Base-by-base conservation (phyloP, 2,888 invertebrate genomes). In the Himalopsyche anomala region DNA sequence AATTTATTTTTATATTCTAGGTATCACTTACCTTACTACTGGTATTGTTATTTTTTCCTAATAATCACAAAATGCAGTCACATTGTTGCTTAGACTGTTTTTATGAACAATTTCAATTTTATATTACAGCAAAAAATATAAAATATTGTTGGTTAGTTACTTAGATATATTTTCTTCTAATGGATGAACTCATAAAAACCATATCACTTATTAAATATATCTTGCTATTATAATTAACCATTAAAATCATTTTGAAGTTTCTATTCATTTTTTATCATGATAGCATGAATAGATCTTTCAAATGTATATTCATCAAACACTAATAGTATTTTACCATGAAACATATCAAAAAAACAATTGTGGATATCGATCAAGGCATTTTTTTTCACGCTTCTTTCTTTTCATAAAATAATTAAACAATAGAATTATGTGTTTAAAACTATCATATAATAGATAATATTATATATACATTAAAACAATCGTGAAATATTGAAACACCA, bases 401-500 rank as follows among this genome's bases (percentile, higher is more conserved):
- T 74, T 38, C 4, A 74, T 36, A 12, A 74, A 9, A 74, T 38
- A 74, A 12, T 74, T 36, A 38, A 15, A 36, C 5, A 2, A 28
- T 36, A 36, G 69, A 28, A 28, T 5, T 69, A 28, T 28, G 15
- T n/a, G 19, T n/a, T 62, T 15, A 62, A 6, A 69, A 62, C 9
- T 19, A 62, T 62, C 19, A 28, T 62, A 62, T 28, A 19, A 74
- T 74, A 74, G 38, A 74, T 74, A 74, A 36, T 38, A 28, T 2
- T 28, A 74, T 74, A 74, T 74, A 36, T 74, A 74, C 38, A 12
- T 12, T 74, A 74, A 74, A 28, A 74, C 36, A 74, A 74, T 74
- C 74, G 80, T 84, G 84, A 86, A 86, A 84, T 45, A 80, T 84
- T 51, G 81, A 84, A 86, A 86, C 86, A 86, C 86, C 86, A 86